Percentiles rank a stretch among this genome's conserved stretches.
These are phyloP conservation scores for Crepidodera aurea DNA, from an alignment of 2,888 invertebrate species.

Conservation along the genomic window DNA sequence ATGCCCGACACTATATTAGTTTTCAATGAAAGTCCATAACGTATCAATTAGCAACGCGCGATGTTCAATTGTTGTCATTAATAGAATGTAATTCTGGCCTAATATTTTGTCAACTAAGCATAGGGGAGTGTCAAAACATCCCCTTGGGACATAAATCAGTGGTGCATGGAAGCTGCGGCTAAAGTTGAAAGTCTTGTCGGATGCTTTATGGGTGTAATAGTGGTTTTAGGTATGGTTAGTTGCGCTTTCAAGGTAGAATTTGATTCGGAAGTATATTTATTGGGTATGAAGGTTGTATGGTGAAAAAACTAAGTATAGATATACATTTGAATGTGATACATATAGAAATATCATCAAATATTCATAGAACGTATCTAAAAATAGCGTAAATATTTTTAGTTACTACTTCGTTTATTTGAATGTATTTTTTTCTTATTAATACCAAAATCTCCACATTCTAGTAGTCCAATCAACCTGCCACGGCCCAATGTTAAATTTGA, in stretches of 20 bases:
- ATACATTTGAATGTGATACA: no score
- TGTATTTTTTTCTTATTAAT: no score
- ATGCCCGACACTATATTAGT: conserved; percentile 35
- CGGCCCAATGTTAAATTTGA: no score
- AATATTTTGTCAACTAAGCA: conserved; percentile 56
- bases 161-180: conserved; percentile 38
- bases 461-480: no score
- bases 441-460: no score
- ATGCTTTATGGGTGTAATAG: conserved; percentile 33
- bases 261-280: no score
- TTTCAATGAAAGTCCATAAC: conserved; percentile 47
- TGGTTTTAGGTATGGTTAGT: conserved; percentile 25
- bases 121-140: conserved; percentile 53
- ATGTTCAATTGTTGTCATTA: conserved; percentile 54
- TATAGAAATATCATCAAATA: no score
- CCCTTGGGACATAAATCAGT: conserved; percentile 51
- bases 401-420: no score
- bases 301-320: no score
- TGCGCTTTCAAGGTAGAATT: conserved; percentile 8
- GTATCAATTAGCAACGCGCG: conserved; percentile 54
- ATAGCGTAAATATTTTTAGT: no score
- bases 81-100: conserved; percentile 51
- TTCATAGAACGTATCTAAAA: no score
- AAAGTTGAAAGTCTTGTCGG: conserved; percentile 50
- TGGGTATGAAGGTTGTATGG: no score